A percentile compares a stretch with the other conserved stretches of the same genome.
phyloP scores from a whole-genome alignment of 2,888 invertebrate genomes.

The Trissolcus japonicus region DNA sequence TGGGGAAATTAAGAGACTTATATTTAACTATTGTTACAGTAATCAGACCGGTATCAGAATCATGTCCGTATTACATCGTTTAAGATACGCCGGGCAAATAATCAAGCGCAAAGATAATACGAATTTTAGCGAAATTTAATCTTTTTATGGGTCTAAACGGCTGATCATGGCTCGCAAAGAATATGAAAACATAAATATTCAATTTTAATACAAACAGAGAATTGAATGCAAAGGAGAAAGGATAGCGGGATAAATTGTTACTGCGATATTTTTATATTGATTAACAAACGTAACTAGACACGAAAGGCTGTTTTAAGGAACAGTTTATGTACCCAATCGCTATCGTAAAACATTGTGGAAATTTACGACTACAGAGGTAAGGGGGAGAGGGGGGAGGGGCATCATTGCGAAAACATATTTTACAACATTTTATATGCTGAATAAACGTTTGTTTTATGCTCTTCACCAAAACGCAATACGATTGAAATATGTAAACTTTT shows the following conservation, averaged over 20 bases:
- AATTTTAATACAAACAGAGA: neutral
- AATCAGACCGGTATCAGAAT: neutral
- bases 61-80: neutral
- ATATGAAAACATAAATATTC: neutral
- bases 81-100: neutral
- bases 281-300: too few relatives aligned
- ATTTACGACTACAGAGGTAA: too few relatives aligned
- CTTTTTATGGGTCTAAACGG: constrained; percentile 1
- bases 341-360: too few relatives aligned
- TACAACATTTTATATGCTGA: too few relatives aligned
- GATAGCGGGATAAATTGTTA: neutral
- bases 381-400: too few relatives aligned
- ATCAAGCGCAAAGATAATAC: neutral
- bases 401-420: too few relatives aligned
- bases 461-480: too few relatives aligned
- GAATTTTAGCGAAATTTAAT: constrained; percentile 1
- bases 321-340: too few relatives aligned
- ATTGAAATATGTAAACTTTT: too few relatives aligned
- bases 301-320: too few relatives aligned
- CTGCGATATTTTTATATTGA: neutral
- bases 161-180: neutral
- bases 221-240: neutral
- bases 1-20: neutral
- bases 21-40: neutral
- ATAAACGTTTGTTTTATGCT: too few relatives aligned